Conservation (phyloP, 1,140 invertebrate species). For the Orius insidiosus region DNA sequence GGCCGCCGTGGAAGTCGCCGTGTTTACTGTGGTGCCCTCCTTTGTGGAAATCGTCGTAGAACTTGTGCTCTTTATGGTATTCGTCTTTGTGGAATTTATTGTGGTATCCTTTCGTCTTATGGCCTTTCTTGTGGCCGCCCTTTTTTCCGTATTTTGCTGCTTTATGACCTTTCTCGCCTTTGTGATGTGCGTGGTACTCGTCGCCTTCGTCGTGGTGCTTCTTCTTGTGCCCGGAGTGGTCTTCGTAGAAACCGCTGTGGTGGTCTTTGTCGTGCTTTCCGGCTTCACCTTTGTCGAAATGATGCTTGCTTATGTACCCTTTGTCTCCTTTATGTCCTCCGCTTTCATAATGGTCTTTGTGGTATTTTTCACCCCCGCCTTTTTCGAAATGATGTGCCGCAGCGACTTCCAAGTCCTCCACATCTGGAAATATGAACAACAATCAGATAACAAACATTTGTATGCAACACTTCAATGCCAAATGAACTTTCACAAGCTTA, state of each 20-base stretch:
- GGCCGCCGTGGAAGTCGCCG: constrained; percentile 47
- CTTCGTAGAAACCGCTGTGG: constrained; percentile 48
- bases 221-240: constrained; percentile 55
- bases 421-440: too few species aligned
- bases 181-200: constrained; percentile 49
- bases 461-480: too few species aligned
- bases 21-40: constrained; percentile 55
- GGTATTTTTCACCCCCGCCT: constrained; percentile 43
- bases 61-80: constrained; percentile 66
- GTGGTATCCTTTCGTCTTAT: constrained; percentile 53
- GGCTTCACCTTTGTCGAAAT: constrained; percentile 47
- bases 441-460: too few species aligned
- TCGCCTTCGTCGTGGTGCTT: constrained; percentile 52
- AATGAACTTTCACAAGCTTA: too few species aligned
- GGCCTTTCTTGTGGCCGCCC: constrained; percentile 49
- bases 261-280: constrained; percentile 53
- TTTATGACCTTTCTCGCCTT: constrained; percentile 54
- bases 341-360: constrained; percentile 39
- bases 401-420: too few species aligned
- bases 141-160: constrained; percentile 45
- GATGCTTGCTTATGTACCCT: constrained; percentile 44
- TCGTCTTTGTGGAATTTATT: constrained; percentile 66
- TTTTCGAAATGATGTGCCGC: constrained; percentile 30
- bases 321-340: constrained; percentile 48
- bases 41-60: constrained; percentile 64